Base-by-base conservation (phyloP, 2,113 vertebrate genomes). In the Dipodomys stephensi region DNA sequence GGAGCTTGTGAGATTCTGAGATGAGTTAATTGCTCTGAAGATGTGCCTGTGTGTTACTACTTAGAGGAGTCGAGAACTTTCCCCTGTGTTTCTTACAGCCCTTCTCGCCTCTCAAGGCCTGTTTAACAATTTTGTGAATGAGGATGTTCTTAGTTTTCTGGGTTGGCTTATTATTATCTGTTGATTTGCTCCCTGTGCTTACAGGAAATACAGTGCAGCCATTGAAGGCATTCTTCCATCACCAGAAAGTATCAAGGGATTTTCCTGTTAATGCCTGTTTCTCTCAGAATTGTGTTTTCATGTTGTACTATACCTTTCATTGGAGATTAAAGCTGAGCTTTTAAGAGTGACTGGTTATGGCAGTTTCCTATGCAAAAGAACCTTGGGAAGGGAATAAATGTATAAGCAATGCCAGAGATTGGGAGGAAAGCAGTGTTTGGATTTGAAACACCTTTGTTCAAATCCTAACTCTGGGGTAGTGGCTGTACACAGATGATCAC, bases 101-200 rank as follows among this genome's bases (percentile, higher is more conserved):
- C n/a, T 71, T 87, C 68, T 94, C 89, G 84, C 46, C 65, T 44
- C 73, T 84, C 27, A 68, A 60, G 35, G 7, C 28, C n/a, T 87
- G 0, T 57, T 95, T 72, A 23, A 87, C 85, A 68, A 23, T 68
- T 80, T 76, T 78, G 86, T 88, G 53, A 76, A 1, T 79, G 67
- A 73, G 19, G 20, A 57, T 1, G 25, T 73, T 91, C 76, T 86
- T 79, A 27, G 44, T 83, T 92, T 30, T 94, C 32, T 20, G 53
- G 35, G 19, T 20, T 62, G 35, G 27, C 78, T 74, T 25, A 57
- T 49, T 49, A 7, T n/a, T 80, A 32, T 83, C 86, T 89, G 71
- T 23, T 87, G 81, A 81, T 92, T 72, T 93, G 64, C 16, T 73
- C n/a, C 79, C 72, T 46, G 18, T 86, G 62, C 77, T 83, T 78